Evolutionary conservation across 2,113 vertebrate genomes (phyloP), one percentile per base, ranked within the genome.

Genomic region (Paedocypris sp.): DNA sequence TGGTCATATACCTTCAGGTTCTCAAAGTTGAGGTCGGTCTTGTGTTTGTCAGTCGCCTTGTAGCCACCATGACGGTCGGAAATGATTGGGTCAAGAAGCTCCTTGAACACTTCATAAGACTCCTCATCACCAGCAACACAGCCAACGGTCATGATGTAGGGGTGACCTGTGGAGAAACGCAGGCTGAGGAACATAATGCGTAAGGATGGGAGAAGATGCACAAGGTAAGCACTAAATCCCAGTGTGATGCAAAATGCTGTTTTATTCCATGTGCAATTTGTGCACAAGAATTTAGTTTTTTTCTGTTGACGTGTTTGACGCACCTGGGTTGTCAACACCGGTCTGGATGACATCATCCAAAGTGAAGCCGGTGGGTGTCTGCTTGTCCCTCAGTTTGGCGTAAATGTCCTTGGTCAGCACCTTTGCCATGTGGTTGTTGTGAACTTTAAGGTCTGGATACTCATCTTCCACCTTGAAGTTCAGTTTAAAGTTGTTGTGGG

Each of bases 351-450:
- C 4, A 0, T 96, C 92, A 1, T 96, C 92, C 63, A 96, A 1
- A 22, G 92, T 96, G 80, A 77, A 94, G 38, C 92, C 92, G 0
- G 86, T 92, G 2, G 90, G 80, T 0, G 92, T 96, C 80, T 93
- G 90, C 83, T 88, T 94, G 78, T 91, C 92, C 1, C 92, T 85
- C 45, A 96, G 64, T 64, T 89, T 89, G 70, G 63, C 81, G 53
- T 96, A 96, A 1, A 96, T 23, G 0, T 91, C 88, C 3, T 64
- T 80, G 52, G 83, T 90, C 73, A 96, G 82, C 2, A 32, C 79
- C 74, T 94, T 94, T 73, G 92, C 92, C 92, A 96, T 96, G 74
- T 96, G 91, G 84, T 96, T 96, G 85, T 96, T 96, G 77, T 96
- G 92, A 54, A 86, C 74, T 64, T 19, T 39, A 47, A 96, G 82